These are phyloP conservation scores for Acronicta aceris DNA, from an alignment of 2,888 invertebrate species.

Conservation along the genomic window DNA sequence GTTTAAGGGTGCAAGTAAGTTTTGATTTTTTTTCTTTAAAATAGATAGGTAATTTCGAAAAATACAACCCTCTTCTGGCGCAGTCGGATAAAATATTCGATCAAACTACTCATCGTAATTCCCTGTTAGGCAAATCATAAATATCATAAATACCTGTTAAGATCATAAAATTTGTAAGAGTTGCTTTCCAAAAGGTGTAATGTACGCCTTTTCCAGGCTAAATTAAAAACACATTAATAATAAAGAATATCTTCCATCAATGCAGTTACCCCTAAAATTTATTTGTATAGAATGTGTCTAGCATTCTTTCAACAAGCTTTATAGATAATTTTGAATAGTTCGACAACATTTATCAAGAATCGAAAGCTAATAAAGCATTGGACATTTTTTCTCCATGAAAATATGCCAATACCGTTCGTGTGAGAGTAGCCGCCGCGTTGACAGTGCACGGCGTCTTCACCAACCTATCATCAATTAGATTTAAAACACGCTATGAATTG, in stretches of 20 bases:
- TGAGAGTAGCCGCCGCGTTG: constrained; percentile 67
- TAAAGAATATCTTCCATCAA: constrained; percentile 29
- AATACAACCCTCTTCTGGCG: too few relatives aligned
- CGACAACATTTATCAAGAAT: constrained; percentile 61
- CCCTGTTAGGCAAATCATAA: neutral
- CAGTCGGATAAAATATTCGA: too few relatives aligned
- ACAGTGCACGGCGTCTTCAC: constrained; percentile 57
- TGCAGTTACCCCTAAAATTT: constrained; percentile 29
- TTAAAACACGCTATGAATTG: constrained; percentile 68
- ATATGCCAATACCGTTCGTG: constrained; percentile 63
- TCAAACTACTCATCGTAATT: too few relatives aligned
- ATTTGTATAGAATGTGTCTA: constrained; percentile 31
- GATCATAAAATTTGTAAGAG: too few relatives aligned
- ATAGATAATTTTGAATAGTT: constrained; percentile 61
- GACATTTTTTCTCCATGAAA: constrained; percentile 50
- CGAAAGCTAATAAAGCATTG: constrained; percentile 50
- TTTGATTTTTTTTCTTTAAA: too few relatives aligned
- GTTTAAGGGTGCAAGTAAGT: too few relatives aligned
- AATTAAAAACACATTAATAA: constrained; percentile 34
- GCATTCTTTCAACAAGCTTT: constrained; percentile 60
- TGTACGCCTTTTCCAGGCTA: constrained; percentile 12
- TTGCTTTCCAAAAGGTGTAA: constrained; percentile 17
- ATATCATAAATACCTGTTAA: too few relatives aligned
- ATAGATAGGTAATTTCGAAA: too few relatives aligned
- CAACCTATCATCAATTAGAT: constrained; percentile 68